These are phyloP conservation scores for Hofmannophila pseudospretella DNA, from an alignment of 2,888 invertebrate genomes.

Conservation along the genomic window DNA sequence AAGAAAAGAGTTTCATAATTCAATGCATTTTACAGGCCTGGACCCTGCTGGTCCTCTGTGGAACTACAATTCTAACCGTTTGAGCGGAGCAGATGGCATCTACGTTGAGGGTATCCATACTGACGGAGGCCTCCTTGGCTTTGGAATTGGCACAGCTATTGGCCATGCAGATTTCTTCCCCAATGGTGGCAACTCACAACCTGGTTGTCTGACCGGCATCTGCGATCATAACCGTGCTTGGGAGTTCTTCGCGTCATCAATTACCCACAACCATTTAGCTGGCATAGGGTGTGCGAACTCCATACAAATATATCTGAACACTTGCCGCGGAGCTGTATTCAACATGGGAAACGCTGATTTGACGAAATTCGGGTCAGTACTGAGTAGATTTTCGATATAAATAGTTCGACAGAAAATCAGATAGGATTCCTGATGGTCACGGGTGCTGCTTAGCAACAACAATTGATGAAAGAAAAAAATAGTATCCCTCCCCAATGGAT, in stretches of 20 bases:
- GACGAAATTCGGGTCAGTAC: constrained; percentile 28
- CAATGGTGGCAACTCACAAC: constrained; percentile 55
- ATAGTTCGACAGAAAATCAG: too few species aligned
- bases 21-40: constrained; percentile 26
- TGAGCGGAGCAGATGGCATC: constrained; percentile 33
- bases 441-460: neutral
- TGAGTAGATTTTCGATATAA: too few species aligned
- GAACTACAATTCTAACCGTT: constrained; percentile 20
- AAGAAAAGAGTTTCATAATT: too few species aligned
- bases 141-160: constrained; percentile 53
- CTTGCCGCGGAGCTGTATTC: constrained; percentile 24
- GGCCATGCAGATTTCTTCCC: constrained; percentile 75
- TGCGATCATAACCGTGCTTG: constrained; percentile 43
- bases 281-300: constrained; percentile 25
- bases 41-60: constrained; percentile 42
- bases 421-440: too few species aligned
- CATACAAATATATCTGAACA: constrained; percentile 25
- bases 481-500: neutral
- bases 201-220: constrained; percentile 26
- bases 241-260: constrained; percentile 35
- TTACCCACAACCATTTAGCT: constrained; percentile 28
- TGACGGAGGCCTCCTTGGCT: constrained; percentile 50
- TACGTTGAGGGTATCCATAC: constrained; percentile 44
- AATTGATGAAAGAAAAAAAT: neutral
- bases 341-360: constrained; percentile 35